Evolutionary conservation across 2,113 vertebrate species (phyloP), one percentile per base, ranked within the genome.

Genomic region (Saguinus midas): DNA sequence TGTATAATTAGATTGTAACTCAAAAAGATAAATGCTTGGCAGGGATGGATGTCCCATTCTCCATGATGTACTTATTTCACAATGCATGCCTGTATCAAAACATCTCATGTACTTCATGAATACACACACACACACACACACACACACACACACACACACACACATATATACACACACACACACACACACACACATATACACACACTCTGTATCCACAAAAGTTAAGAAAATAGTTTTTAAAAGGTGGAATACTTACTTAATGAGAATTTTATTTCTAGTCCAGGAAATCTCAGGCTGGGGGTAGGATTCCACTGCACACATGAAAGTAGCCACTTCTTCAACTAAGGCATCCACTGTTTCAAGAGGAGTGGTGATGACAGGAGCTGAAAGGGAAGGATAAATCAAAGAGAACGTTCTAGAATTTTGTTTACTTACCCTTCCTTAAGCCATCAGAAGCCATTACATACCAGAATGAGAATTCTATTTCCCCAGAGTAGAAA

Each of bases 191-290:
- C 43, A 43, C 43, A 43, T 6, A 43, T 6, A 43, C 43, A 43
- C 43, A 43, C 43, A 43, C 27, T 29, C 12, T 64, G 13, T 29
- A 64, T 5, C 27, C 61, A 64, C 61, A 64, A 64, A 13, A 64
- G 29, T 64, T 64, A 14, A 6, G 6, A 64, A 82, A n/a, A 64
- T 55, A 52, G 1, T 52, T 52, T 52, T 64, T 64, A 73, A 94
- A 87, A 16, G 1, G 7, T 16, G 20, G 2, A 10, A 96, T 95
- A 95, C 98, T 97, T 98, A 99, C 99, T 99, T 99, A 96, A 99
- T 99, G 73, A 99, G 99, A 95, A 99, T 99, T 98, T 99, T 99
- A 97, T 99, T 99, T 93, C 99, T 99, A 1, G 99, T 99, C 99
- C 99, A 99, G 0, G 98, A 99, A 93, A 99, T 99, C 87, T 99